Evolutionary conservation across 1,140 invertebrate species (phyloP).

Genomic region (Neotoxoptera formosana): DNA sequence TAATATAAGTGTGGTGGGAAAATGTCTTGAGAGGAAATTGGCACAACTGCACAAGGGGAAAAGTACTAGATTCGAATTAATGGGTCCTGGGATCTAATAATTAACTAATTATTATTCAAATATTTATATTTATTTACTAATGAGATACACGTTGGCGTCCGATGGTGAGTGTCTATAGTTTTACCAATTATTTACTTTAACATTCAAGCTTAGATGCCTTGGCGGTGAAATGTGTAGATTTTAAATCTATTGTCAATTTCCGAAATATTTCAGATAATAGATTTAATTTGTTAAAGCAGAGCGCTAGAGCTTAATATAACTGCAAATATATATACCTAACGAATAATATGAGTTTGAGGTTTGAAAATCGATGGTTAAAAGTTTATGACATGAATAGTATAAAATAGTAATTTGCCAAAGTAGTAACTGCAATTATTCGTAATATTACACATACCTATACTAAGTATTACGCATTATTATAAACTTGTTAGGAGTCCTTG

Average conservation of each 20-base stretch:
- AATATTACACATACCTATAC: background rate
- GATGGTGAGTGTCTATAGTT: background rate
- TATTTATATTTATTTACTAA: no score
- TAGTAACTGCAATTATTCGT: background rate
- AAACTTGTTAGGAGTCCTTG: background rate
- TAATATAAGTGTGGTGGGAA: background rate
- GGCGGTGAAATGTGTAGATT: background rate
- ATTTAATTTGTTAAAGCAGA: background rate
- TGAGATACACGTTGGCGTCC: no score
- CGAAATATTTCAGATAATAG: background rate
- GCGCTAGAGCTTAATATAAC: background rate
- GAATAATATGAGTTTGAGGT: background rate
- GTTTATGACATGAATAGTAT: background rate
- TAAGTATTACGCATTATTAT: background rate
- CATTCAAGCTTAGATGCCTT: background rate
- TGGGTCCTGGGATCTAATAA: background rate
- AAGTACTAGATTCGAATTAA: background rate
- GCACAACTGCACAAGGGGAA: background rate
- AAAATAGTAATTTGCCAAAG: background rate
- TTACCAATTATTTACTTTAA: background rate
- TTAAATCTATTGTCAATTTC: background rate
- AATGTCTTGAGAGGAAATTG: background rate
- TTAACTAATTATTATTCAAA: no score
- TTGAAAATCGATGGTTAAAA: background rate
- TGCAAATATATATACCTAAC: background rate